Conservation (phyloP, 2,797 vertebrate genomes). For the Lepus oiostolus region DNA sequence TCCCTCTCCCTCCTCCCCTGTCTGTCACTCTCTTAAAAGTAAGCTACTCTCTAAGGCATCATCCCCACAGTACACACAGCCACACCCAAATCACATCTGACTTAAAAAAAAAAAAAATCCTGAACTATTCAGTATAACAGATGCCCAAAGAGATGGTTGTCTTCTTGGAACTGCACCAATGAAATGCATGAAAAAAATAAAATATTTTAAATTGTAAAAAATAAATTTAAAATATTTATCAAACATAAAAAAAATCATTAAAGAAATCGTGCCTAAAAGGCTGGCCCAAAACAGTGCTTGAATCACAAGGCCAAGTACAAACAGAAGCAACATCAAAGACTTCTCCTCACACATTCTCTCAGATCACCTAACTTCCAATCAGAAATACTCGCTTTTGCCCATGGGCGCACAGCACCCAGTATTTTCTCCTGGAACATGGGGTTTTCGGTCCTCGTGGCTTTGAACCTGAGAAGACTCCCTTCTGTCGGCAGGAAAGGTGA, state of each 20-base stretch:
- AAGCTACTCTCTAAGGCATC: neutral
- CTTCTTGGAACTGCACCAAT: too few species aligned
- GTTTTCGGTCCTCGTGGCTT: neutral
- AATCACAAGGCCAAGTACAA: neutral
- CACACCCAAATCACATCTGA: neutral
- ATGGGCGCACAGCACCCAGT: neutral
- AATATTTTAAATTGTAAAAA: too few species aligned
- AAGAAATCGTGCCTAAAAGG: neutral
- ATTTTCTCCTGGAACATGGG: neutral
- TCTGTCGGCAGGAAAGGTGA: neutral
- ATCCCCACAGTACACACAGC: too few species aligned
- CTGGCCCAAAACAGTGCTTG: neutral
- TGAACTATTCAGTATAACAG: neutral
- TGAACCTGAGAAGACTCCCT: neutral
- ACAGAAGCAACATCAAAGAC: neutral
- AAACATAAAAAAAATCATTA: neutral
- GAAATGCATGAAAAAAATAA: too few species aligned
- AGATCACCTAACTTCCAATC: neutral
- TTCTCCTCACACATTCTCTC: neutral
- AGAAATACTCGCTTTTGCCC: neutral
- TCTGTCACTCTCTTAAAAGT: too few species aligned
- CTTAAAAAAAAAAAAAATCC: neutral
- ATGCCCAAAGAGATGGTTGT: neutral
- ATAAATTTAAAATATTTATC: too few species aligned
- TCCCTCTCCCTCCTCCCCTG: too few species aligned